These are phyloP conservation scores for Microtus pennsylvanicus DNA, from an alignment of 2,113 vertebrate genomes.

Conservation along the genomic window DNA sequence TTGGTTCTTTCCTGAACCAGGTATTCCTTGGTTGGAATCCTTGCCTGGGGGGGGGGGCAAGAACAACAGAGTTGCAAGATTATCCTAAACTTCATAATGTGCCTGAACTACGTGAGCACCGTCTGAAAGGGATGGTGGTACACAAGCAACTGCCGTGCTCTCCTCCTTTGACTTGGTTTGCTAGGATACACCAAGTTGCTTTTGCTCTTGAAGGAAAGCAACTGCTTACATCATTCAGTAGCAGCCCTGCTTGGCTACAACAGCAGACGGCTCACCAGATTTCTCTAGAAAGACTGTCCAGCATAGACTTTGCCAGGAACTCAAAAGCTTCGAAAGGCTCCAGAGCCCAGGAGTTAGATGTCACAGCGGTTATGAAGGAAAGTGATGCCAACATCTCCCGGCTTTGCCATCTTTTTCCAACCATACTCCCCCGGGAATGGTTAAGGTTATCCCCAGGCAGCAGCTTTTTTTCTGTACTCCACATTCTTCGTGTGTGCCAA, in stretches of 20 bases:
- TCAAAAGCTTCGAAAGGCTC: neutral
- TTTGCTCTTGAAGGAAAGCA: constrained; percentile 26
- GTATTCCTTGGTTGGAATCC: neutral
- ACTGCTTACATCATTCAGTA: constrained; percentile 23
- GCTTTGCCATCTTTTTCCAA: neutral
- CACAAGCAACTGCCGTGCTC: neutral
- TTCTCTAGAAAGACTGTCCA: neutral
- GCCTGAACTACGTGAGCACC: no score
- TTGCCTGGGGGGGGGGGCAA: neutral
- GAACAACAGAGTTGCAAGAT: neutral
- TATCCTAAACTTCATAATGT: neutral
- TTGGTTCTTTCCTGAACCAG: neutral
- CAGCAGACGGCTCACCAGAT: constrained; percentile 26
- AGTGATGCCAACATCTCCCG: neutral
- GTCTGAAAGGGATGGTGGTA: neutral
- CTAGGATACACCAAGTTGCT: neutral
- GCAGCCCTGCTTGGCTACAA: constrained; percentile 29
- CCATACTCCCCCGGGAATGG: neutral
- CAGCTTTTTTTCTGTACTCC: neutral
- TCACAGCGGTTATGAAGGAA: fast-evolving
- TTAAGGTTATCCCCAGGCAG: neutral
- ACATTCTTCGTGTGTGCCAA: fast-evolving
- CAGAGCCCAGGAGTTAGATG: fast-evolving
- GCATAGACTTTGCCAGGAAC: neutral
- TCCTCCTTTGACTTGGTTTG: neutral